Evolutionary conservation across 2,113 vertebrate genomes (phyloP).

Genomic region (Arvicanthis niloticus): DNA sequence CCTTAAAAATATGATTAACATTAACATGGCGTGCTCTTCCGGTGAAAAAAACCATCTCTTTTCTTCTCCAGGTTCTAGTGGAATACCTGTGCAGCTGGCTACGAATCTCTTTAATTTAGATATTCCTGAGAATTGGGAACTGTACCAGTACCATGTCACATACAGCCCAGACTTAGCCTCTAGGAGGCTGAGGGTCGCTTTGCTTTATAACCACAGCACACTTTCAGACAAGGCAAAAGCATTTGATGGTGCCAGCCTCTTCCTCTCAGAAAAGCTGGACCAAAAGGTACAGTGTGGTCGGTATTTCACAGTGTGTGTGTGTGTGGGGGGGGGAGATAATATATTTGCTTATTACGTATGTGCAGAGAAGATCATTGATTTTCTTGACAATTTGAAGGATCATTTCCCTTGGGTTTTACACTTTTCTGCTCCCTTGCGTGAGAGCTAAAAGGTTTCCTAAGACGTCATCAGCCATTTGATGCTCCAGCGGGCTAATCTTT

Average conservation of each 20-base stretch:
- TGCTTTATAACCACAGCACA: slow-evolving; percentile 69
- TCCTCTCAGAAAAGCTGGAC: slow-evolving; percentile 78
- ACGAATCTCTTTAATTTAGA: slow-evolving; percentile 75
- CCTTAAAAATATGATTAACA: neutral
- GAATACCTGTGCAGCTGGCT: slow-evolving; percentile 76
- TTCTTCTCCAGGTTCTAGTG: slow-evolving; percentile 76
- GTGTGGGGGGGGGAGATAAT: neutral
- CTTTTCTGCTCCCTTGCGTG: neutral
- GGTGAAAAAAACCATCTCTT: slow-evolving; percentile 2
- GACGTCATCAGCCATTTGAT: neutral
- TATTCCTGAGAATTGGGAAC: slow-evolving; percentile 66
- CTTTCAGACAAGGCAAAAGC: slow-evolving; percentile 75
- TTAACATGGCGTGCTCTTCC: neutral
- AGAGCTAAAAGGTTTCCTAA: slow-evolving; percentile 40
- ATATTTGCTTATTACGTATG: neutral
- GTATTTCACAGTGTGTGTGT: neutral
- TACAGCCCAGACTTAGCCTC: slow-evolving; percentile 73
- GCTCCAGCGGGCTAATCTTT: slow-evolving; percentile 5
- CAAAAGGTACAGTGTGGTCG: slow-evolving; percentile 77
- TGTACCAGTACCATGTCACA: slow-evolving; percentile 74
- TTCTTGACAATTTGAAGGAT: neutral
- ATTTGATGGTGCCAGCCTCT: slow-evolving; percentile 77
- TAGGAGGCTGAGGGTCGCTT: slow-evolving; percentile 70
- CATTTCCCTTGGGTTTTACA: neutral
- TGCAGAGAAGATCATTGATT: neutral